phyloP scores from a whole-genome alignment of 2,797 vertebrate genomes.

The Galago senegalensis region DNA sequence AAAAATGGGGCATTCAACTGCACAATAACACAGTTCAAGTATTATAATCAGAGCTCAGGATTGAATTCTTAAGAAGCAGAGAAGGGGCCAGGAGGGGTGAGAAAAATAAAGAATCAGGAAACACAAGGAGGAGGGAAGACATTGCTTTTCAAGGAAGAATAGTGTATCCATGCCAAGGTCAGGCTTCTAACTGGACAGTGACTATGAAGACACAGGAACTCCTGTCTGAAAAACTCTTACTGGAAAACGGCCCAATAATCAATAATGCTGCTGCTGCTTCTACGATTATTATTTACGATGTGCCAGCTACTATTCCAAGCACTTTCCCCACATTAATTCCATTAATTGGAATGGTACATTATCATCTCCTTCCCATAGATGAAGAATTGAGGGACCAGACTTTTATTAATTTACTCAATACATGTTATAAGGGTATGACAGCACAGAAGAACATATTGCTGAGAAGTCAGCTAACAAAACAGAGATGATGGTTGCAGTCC shows the following conservation, averaged over 20 bases:
- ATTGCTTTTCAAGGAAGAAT: background rate
- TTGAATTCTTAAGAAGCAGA: background rate
- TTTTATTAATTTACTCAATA: conserved; percentile 22
- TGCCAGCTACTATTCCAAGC: background rate
- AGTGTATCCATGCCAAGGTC: background rate
- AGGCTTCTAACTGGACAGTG: background rate
- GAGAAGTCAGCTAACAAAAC: background rate
- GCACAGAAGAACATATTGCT: background rate
- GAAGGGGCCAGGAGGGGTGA: too few relatives aligned
- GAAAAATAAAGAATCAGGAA: background rate
- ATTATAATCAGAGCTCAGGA: background rate
- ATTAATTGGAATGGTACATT: background rate
- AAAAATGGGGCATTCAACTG: background rate
- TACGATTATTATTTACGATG: background rate
- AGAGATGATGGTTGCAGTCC: background rate
- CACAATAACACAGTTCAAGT: background rate
- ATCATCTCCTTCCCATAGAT: background rate
- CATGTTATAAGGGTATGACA: background rate
- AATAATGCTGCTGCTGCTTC: background rate
- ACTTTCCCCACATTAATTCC: background rate
- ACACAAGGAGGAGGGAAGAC: fast-evolving
- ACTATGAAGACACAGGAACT: background rate
- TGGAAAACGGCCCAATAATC: background rate
- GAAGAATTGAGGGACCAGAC: background rate
- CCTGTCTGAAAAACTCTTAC: background rate